Evolutionary conservation across 2,888 invertebrate genomes (phyloP).

Genomic region (Drosophila ustulata): DNA sequence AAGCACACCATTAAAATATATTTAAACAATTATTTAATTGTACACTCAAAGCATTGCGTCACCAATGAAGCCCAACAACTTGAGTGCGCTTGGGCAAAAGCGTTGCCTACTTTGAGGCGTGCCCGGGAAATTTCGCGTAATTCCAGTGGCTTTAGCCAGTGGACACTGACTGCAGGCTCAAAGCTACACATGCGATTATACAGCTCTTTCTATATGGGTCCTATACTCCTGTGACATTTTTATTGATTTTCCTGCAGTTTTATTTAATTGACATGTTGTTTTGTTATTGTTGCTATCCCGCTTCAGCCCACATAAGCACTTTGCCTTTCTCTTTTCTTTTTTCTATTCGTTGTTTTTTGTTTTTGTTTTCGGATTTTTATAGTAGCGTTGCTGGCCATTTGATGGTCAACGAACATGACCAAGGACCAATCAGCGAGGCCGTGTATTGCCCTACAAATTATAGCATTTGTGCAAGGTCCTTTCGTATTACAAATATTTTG

Average conservation of each 20-base stretch:
- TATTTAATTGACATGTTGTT: conserved; percentile 80
- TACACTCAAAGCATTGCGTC: conserved; percentile 55
- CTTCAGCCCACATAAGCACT: conserved; percentile 28
- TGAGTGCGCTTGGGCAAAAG: conserved; percentile 39
- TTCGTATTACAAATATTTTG: conserved; percentile 36
- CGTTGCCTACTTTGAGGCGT: conserved; percentile 19
- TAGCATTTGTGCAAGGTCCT: conserved; percentile 62
- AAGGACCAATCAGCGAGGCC: conserved; percentile 67
- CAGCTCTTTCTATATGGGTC: neutral
- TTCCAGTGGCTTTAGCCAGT: conserved; percentile 41
- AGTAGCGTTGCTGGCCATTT: conserved; percentile 40
- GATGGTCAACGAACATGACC: conserved; percentile 81
- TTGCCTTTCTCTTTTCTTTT: neutral
- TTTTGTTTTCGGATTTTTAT: conserved; percentile 54
- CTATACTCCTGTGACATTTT: conserved; percentile 42
- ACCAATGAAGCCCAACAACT: conserved; percentile 19
- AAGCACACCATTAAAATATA: conserved; percentile 70
- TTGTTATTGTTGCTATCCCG: conserved; percentile 77
- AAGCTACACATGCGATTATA: conserved; percentile 29
- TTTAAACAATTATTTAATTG: conserved; percentile 73
- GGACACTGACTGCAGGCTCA: neutral
- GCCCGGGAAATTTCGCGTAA: conserved; percentile 48
- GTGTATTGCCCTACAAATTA: conserved; percentile 52
- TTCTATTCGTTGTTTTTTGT: conserved; percentile 4
- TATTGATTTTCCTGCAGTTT: conserved; percentile 79